phyloP scores from a whole-genome alignment of 1,140 invertebrate species.

The Lasioglossum baleicum region DNA sequence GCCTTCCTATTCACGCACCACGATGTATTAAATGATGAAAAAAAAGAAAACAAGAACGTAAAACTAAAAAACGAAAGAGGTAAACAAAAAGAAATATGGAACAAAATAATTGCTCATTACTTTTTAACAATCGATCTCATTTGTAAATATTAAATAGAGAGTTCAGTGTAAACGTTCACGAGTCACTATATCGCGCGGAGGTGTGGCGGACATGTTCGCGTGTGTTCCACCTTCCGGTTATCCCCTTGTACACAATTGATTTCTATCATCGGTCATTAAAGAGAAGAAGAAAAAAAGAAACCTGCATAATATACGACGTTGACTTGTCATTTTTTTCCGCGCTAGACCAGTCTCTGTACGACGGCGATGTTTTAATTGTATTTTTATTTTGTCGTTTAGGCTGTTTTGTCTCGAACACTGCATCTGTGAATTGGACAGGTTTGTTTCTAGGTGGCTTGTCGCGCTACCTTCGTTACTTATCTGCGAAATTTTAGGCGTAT shows the following conservation, averaged over 20 bases:
- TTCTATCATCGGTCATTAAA: slow-evolving; percentile 34
- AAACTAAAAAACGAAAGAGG: too few relatives aligned
- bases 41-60: slow-evolving; percentile 24
- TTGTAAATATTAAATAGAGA: slow-evolving; percentile 69
- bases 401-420: slow-evolving; percentile 27
- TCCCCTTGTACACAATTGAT: slow-evolving; percentile 30
- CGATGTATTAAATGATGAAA: slow-evolving; percentile 32
- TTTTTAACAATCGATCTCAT: slow-evolving; percentile 76
- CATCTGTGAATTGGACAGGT: slow-evolving; percentile 33
- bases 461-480: slow-evolving; percentile 48
- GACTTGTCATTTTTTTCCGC: slow-evolving; percentile 37
- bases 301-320: slow-evolving; percentile 11
- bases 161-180: slow-evolving; percentile 37
- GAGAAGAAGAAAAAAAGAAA: slow-evolving; percentile 16
- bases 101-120: slow-evolving; percentile 69
- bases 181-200: slow-evolving; percentile 16
- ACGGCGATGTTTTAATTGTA: slow-evolving; percentile 26
- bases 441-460: slow-evolving; percentile 37
- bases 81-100: slow-evolving; percentile 37
- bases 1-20: slow-evolving; percentile 65
- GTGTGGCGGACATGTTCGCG: not conserved
- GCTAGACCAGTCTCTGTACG: slow-evolving; percentile 20
- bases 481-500: not conserved
- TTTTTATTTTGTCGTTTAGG: slow-evolving; percentile 20
- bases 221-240: not conserved